phyloP scores from a whole-genome alignment of 1,140 invertebrate species.

The Drosophila albomicans region DNA sequence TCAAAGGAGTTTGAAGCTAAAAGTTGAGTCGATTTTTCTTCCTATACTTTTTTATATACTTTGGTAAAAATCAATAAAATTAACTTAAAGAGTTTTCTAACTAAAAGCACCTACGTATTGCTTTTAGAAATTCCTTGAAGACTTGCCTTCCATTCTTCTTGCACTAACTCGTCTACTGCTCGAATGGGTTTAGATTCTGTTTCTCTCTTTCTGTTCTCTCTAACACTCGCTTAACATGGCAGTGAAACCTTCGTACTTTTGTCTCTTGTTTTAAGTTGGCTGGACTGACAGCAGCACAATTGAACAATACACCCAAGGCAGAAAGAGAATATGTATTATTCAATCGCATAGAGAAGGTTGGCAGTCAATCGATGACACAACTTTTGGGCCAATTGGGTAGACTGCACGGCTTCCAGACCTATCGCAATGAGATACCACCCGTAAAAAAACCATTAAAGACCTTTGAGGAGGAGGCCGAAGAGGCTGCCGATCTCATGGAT shows the following conservation, averaged over 20 bases:
- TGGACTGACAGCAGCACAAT: constrained; percentile 66
- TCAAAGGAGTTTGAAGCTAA: no score
- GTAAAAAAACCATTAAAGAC: background rate
- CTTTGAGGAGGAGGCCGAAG: constrained; percentile 88
- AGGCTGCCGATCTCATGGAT: constrained; percentile 55
- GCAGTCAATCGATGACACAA: constrained; percentile 94
- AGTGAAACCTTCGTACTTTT: constrained; percentile 4
- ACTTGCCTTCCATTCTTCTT: background rate
- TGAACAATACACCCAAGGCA: constrained; percentile 92
- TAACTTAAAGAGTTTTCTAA: no score
- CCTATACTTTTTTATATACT: no score
- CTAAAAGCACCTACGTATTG: no score
- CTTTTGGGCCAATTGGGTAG: constrained; percentile 87
- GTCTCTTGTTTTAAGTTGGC: constrained; percentile 58
- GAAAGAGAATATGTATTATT: constrained; percentile 89
- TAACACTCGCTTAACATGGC: background rate
- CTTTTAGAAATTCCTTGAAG: no score
- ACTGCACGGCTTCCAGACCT: constrained; percentile 61
- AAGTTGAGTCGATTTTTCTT: no score
- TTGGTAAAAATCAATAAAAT: no score
- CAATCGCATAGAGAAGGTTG: constrained; percentile 95
- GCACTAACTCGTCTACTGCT: background rate
- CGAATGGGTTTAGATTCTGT: background rate
- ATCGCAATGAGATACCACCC: constrained; percentile 45
- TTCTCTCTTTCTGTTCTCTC: background rate